These are phyloP conservation scores for Antechinus flavipes DNA, from an alignment of 2,113 vertebrate species.

Conservation along the genomic window DNA sequence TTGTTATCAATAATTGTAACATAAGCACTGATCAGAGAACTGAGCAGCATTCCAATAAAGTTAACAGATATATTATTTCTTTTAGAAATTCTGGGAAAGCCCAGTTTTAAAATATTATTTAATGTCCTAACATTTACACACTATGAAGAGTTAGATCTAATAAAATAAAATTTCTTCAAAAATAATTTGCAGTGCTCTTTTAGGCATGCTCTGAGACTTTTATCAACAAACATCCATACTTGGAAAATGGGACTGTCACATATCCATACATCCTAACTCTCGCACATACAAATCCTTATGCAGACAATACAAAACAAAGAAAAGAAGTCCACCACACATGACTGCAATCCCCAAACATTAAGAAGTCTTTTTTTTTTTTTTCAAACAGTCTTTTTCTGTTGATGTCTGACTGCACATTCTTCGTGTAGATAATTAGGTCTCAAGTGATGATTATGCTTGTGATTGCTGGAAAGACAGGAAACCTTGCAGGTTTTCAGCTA, in stretches of 20 bases:
- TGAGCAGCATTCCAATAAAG: conserved; percentile 94
- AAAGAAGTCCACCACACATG: conserved; percentile 74
- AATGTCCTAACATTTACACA: conserved; percentile 98
- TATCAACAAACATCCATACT: conserved; percentile 85
- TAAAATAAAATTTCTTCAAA: conserved; percentile 99
- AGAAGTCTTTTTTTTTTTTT: conserved; percentile 64
- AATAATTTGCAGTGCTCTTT: conserved; percentile 98
- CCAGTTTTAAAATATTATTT: conserved; percentile 96
- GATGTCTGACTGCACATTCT: conserved; percentile 70
- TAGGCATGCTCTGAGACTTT: conserved; percentile 92
- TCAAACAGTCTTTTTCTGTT: conserved; percentile 73
- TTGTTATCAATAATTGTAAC: conserved; percentile 91
- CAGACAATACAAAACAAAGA: conserved; percentile 69
- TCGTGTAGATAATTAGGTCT: conserved; percentile 62
- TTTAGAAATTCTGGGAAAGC: conserved; percentile 91
- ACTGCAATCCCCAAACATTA: conserved; percentile 69
- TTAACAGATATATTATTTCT: conserved; percentile 97
- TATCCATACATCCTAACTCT: conserved; percentile 81
- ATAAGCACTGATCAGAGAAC: conserved; percentile 93
- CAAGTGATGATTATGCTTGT: conserved; percentile 37
- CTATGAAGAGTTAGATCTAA: conserved; percentile 97
- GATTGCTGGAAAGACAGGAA: conserved; percentile 71
- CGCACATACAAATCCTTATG: conserved; percentile 78
- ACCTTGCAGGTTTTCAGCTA: conserved; percentile 86
- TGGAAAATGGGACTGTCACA: conserved; percentile 84